phyloP scores from a whole-genome alignment of 2,888 invertebrate species.

The Aspidiotus destructor region DNA sequence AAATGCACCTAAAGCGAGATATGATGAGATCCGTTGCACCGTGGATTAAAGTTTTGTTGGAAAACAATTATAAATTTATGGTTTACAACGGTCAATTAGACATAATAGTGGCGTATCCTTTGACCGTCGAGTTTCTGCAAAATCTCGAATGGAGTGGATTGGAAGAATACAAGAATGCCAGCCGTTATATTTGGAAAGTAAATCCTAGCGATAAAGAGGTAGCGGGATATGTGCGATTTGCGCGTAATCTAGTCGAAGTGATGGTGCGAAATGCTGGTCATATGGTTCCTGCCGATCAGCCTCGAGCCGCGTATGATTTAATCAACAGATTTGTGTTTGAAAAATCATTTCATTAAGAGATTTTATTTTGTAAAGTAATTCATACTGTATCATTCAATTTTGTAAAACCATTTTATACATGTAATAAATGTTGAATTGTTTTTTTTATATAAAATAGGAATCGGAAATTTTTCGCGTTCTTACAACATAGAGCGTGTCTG shows the following conservation, averaged over 20 bases:
- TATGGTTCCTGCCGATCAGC: constrained; percentile 71
- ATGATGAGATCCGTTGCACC: constrained; percentile 71
- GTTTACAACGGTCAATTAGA: constrained; percentile 87
- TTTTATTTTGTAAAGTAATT: too few relatives aligned
- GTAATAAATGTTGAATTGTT: too few relatives aligned
- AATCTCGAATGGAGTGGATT: constrained; percentile 59
- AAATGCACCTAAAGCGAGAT: constrained; percentile 60
- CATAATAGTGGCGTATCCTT: constrained; percentile 78
- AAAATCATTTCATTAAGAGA: constrained; percentile 42
- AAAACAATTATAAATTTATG: constrained; percentile 56
- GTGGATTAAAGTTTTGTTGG: constrained; percentile 58
- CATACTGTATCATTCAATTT: too few relatives aligned
- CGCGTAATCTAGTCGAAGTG: constrained; percentile 61
- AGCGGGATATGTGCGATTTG: constrained; percentile 66
- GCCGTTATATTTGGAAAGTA: constrained; percentile 59
- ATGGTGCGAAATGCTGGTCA: constrained; percentile 71
- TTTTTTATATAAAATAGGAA: too few relatives aligned
- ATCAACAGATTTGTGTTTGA: constrained; percentile 57
- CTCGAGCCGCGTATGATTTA: constrained; percentile 64
- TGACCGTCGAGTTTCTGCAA: constrained; percentile 68
- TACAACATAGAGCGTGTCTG: too few relatives aligned
- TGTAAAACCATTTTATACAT: too few relatives aligned
- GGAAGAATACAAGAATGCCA: constrained; percentile 55
- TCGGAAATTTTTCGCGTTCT: too few relatives aligned
- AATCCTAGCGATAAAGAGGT: constrained; percentile 47